These are phyloP conservation scores for Myotis planiceps DNA, from an alignment of 2,797 vertebrate genomes.

Conservation along the genomic window DNA sequence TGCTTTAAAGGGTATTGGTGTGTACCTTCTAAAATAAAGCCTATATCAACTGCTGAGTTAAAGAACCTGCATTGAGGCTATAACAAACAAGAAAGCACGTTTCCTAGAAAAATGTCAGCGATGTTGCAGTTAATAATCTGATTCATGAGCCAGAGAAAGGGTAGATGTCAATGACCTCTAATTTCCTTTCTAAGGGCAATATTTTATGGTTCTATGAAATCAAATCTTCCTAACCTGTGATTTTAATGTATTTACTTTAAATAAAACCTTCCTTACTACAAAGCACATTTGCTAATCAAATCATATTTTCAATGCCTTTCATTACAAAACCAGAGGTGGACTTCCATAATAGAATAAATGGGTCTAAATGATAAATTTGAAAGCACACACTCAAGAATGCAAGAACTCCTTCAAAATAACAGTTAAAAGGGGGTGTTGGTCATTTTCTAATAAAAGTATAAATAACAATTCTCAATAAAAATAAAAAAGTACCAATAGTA, in stretches of 20 bases:
- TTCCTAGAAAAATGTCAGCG: conserved; percentile 62
- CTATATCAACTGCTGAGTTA: conserved; percentile 57
- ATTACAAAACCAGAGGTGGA: conserved; percentile 48
- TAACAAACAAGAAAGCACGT: conserved; percentile 61
- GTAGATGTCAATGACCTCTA: conserved; percentile 41
- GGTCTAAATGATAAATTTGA: conserved; percentile 43
- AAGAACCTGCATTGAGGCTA: conserved; percentile 42
- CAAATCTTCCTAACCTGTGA: conserved; percentile 44
- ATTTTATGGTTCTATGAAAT: conserved; percentile 63
- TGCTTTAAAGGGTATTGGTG: conserved; percentile 56
- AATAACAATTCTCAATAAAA: conserved; percentile 19
- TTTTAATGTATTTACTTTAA: conserved; percentile 70
- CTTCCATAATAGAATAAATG: conserved; percentile 40
- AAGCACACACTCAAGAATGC: conserved; percentile 43
- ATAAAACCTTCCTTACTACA: conserved; percentile 59
- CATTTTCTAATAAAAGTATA: background rate
- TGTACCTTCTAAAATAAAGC: conserved; percentile 60
- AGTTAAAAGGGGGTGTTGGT: background rate
- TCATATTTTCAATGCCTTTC: conserved; percentile 62
- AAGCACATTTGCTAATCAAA: conserved; percentile 58
- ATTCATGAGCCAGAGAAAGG: conserved; percentile 55
- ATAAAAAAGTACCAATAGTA: background rate
- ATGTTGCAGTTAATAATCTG: conserved; percentile 68
- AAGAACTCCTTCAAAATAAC: conserved; percentile 30
- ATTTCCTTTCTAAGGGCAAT: conserved; percentile 60